These are phyloP conservation scores for Papilio polyxenes DNA, from an alignment of 1,140 invertebrate species.

Conservation along the genomic window DNA sequence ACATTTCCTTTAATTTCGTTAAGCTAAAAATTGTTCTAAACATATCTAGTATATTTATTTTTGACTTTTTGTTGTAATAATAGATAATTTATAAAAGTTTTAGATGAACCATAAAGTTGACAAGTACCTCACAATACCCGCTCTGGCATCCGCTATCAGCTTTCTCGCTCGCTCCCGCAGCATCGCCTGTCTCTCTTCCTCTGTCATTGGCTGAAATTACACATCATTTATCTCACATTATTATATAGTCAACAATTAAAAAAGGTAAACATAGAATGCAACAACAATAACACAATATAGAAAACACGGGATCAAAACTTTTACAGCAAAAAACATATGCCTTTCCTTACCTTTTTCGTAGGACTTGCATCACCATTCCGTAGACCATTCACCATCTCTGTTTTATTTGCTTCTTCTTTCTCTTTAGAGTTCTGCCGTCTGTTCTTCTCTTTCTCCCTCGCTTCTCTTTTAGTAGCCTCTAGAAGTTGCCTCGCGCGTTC, in stretches of 20 bases:
- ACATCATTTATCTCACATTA: too few relatives aligned
- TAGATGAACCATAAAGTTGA: too few relatives aligned
- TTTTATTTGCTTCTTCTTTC: slow-evolving; percentile 54
- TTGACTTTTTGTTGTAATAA: too few relatives aligned
- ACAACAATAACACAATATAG: not conserved
- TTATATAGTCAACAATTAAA: not conserved
- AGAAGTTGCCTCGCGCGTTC: slow-evolving; percentile 94
- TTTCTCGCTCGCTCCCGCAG: slow-evolving; percentile 92
- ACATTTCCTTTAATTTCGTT: slow-evolving; percentile 4
- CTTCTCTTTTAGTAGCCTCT: slow-evolving; percentile 91
- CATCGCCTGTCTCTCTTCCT: slow-evolving; percentile 92
- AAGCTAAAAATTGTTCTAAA: not conserved
- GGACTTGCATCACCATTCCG: slow-evolving; percentile 64
- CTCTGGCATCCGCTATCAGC: slow-evolving; percentile 93
- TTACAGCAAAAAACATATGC: too few relatives aligned
- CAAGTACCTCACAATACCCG: slow-evolving; percentile 73
- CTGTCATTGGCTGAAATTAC: slow-evolving; percentile 58
- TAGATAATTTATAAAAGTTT: too few relatives aligned
- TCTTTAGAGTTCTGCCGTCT: slow-evolving; percentile 60
- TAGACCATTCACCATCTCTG: slow-evolving; percentile 56
- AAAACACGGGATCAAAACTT: not conserved
- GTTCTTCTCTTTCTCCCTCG: slow-evolving; percentile 82
- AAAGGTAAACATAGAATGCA: not conserved
- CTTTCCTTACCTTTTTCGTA: slow-evolving; percentile 67
- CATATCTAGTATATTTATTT: too few relatives aligned